These are phyloP conservation scores for Oreohelix idahoensis DNA, from an alignment of 1,140 invertebrate genomes.

Conservation along the genomic window DNA sequence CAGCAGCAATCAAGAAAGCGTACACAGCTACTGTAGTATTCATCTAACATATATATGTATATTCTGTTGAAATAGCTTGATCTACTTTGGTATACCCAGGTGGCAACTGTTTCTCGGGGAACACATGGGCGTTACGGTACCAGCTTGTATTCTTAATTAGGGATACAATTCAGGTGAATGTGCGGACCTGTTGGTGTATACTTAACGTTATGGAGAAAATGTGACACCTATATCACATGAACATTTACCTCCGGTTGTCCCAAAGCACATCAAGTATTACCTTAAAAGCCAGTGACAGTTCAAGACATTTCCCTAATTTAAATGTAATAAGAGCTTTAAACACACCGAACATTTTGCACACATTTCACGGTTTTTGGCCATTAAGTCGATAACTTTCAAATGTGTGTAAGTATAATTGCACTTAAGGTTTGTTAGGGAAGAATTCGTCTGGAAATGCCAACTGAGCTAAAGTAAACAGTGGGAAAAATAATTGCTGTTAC, in stretches of 20 bases:
- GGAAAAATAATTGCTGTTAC: conserved; percentile 8
- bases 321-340: no score
- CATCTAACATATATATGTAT: background rate
- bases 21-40: background rate
- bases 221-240: no score
- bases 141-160: no score
- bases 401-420: no score
- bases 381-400: no score
- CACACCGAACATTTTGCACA: no score
- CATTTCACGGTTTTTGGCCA: no score
- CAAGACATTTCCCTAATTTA: background rate
- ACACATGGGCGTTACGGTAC: no score
- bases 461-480: background rate
- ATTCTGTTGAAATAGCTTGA: background rate
- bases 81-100: background rate
- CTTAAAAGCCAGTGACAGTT: background rate
- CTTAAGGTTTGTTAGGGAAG: background rate
- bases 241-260: background rate
- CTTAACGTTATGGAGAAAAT: no score
- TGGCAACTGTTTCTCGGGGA: background rate
- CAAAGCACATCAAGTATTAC: background rate
- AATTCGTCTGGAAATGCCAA: background rate
- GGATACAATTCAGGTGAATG: no score
- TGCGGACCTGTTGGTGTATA: no score
- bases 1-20: background rate